These are phyloP conservation scores for Pyrrhia umbra DNA, from an alignment of 2,888 invertebrate genomes.

Conservation along the genomic window DNA sequence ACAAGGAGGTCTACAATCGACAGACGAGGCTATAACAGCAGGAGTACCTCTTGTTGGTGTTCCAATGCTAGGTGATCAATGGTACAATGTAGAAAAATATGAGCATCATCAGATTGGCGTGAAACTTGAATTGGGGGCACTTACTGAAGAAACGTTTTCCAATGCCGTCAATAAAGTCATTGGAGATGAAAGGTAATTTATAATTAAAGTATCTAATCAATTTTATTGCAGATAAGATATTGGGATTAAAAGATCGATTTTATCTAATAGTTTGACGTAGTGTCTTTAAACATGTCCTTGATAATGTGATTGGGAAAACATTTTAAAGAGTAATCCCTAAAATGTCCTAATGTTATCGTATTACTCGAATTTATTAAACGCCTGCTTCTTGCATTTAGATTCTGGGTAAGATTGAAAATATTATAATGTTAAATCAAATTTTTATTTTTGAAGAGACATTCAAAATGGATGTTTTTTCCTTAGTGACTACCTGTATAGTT, in stretches of 20 bases:
- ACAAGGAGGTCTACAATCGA: constrained; percentile 85
- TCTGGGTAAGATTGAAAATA: no score
- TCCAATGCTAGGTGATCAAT: constrained; percentile 83
- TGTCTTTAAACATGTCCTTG: no score
- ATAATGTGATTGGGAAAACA: no score
- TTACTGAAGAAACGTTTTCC: constrained; percentile 69
- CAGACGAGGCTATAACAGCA: constrained; percentile 82
- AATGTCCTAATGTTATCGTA: no score
- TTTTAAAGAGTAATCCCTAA: no score
- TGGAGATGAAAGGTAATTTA: constrained; percentile 67
- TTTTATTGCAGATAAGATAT: not conserved
- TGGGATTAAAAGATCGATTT: not conserved
- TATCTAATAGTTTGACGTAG: not conserved
- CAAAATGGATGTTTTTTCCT: no score
- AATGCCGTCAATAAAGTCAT: constrained; percentile 67
- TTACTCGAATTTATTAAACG: no score
- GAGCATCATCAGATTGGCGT: constrained; percentile 70
- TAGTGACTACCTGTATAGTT: no score
- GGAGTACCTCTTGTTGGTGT: constrained; percentile 81
- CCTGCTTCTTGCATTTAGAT: no score
- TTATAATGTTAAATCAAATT: no score
- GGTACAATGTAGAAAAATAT: constrained; percentile 78
- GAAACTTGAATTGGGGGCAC: constrained; percentile 60
- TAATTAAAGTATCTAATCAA: not conserved
- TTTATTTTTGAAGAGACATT: no score